Evolutionary conservation across 2,888 invertebrate species (phyloP).

Genomic region (Aleiodes alternator): DNA sequence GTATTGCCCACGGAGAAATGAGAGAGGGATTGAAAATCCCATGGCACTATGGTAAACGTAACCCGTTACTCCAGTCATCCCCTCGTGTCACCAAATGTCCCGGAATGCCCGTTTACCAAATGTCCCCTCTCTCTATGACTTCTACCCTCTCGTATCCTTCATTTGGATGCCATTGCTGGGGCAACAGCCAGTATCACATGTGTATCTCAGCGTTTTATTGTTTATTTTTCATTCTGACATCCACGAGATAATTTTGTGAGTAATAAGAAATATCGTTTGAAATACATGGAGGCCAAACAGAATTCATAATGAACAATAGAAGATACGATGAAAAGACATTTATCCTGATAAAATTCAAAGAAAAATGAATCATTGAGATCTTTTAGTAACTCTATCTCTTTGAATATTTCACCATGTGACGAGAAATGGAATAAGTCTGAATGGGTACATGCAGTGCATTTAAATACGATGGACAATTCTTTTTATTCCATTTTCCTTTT

Average conservation of each 20-base stretch:
- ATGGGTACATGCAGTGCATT: slow-evolving; percentile 20
- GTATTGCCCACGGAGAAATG: neutral
- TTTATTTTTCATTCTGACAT: no score
- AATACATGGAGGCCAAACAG: no score
- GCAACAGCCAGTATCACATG: no score
- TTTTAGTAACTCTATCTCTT: neutral
- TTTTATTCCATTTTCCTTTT: neutral
- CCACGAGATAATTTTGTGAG: no score
- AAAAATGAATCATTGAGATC: neutral
- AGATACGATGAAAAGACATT: no score
- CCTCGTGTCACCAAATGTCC: slow-evolving; percentile 44
- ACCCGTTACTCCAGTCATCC: slow-evolving; percentile 48
- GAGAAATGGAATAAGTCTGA: slow-evolving; percentile 1
- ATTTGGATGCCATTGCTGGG: neutral
- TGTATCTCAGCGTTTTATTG: no score
- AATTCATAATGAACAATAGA: no score
- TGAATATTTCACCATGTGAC: neutral
- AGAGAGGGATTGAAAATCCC: slow-evolving; percentile 41
- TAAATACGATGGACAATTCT: slow-evolving; percentile 19
- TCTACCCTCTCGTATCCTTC: slow-evolving; percentile 26
- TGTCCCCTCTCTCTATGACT: slow-evolving; percentile 35
- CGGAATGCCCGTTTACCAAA: slow-evolving; percentile 45
- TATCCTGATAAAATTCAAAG: no score
- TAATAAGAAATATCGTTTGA: no score
- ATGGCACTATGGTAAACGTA: slow-evolving; percentile 39